Conservation (phyloP, 2,797 vertebrate species). For the Chaunax sp. region DNA sequence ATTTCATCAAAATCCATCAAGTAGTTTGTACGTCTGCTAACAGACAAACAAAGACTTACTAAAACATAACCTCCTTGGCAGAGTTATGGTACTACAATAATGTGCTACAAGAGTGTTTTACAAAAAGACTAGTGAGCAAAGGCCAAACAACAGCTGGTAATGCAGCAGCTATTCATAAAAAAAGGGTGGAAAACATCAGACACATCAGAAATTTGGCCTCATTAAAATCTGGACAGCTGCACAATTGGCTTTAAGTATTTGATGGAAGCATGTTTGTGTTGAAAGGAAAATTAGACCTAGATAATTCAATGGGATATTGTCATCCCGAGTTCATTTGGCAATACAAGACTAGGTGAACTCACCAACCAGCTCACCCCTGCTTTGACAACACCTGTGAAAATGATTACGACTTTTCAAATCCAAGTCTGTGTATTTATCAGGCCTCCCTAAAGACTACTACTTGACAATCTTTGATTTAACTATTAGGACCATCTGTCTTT, state of each 20-base stretch:
- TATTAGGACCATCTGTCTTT: slow-evolving; percentile 57
- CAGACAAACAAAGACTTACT: too few relatives aligned
- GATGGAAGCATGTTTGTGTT: slow-evolving; percentile 57
- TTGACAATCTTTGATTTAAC: slow-evolving; percentile 44
- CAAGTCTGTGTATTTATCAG: slow-evolving; percentile 48
- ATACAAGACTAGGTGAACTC: slow-evolving; percentile 35
- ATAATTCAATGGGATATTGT: slow-evolving; percentile 48
- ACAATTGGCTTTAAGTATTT: slow-evolving; percentile 58
- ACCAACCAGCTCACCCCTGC: slow-evolving; percentile 37
- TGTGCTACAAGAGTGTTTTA: slow-evolving; percentile 9
- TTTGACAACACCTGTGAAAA: slow-evolving; percentile 64
- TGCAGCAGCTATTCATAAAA: slow-evolving; percentile 46
- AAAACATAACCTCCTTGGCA: too few relatives aligned
- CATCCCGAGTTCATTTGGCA: slow-evolving; percentile 61
- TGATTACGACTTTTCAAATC: slow-evolving; percentile 50
- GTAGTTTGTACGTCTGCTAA: too few relatives aligned
- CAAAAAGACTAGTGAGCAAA: slow-evolving; percentile 1
- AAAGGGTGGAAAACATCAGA: slow-evolving; percentile 43
- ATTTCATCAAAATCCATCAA: too few relatives aligned
- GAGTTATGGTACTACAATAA: slow-evolving; percentile 9
- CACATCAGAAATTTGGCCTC: slow-evolving; percentile 52
- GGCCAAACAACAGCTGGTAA: slow-evolving; percentile 50
- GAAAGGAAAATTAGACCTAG: slow-evolving; percentile 40
- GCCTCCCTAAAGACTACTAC: slow-evolving; percentile 23
- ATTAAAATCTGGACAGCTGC: slow-evolving; percentile 55